Conservation (phyloP, 2,113 vertebrate genomes). For the Osmerus eperlanus region DNA sequence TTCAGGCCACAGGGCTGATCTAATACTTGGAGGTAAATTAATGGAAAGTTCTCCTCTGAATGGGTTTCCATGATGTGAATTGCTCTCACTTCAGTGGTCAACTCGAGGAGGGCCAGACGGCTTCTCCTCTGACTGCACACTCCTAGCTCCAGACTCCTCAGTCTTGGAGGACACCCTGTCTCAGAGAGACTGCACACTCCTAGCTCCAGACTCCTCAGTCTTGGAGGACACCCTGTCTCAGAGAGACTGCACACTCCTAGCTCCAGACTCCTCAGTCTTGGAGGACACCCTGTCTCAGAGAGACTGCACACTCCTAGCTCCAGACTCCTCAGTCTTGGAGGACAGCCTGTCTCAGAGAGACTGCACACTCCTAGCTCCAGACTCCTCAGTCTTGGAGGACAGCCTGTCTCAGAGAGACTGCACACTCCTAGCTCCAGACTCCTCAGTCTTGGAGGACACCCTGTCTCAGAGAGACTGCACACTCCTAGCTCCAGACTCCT, state of each 20-base stretch:
- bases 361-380: background rate
- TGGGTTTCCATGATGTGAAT: slow-evolving; percentile 48
- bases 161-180: background rate
- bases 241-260: slow-evolving; percentile 26
- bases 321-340: background rate
- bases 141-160: background rate
- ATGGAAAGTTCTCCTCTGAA: slow-evolving; percentile 48
- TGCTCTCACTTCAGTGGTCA: slow-evolving; percentile 25
- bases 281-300: too few relatives aligned
- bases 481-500: slow-evolving; percentile 32
- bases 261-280: background rate
- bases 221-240: too few relatives aligned
- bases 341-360: too few relatives aligned
- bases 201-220: slow-evolving; percentile 9
- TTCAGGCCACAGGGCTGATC: slow-evolving; percentile 41
- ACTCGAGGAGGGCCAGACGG: background rate
- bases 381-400: slow-evolving; percentile 5
- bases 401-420: background rate
- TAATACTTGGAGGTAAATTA: slow-evolving; percentile 42
- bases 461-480: background rate
- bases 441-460: background rate
- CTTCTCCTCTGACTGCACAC: background rate
- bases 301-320: background rate
- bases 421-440: slow-evolving; percentile 34
- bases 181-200: background rate